These are phyloP conservation scores for Dendrophyllia cribrosa DNA, from an alignment of 64 coral and sea anemone species.

Conservation along the genomic window DNA sequence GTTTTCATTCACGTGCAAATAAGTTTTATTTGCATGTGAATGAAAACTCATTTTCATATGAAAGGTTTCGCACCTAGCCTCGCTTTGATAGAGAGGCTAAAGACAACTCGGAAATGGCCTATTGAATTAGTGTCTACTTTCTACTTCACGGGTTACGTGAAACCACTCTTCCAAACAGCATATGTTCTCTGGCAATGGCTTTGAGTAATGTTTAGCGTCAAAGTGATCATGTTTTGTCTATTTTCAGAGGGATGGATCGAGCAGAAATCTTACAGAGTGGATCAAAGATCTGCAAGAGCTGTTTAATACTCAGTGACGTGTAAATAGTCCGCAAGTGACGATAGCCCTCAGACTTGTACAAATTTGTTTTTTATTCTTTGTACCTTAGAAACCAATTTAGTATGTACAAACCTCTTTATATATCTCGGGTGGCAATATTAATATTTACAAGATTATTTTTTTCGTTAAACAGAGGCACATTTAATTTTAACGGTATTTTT, in stretches of 20 bases:
- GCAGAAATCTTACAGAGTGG: background rate
- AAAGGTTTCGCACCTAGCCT: too few relatives aligned
- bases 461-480: background rate
- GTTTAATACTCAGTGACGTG: background rate
- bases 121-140: too few relatives aligned
- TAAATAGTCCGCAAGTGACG: background rate
- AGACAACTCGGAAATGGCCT: too few relatives aligned
- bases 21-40: too few relatives aligned
- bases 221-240: background rate
- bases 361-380: background rate
- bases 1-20: too few relatives aligned
- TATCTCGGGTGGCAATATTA: conserved; percentile 17
- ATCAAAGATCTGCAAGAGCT: conserved; percentile 22
- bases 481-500: conserved; percentile 26
- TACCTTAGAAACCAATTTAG: background rate
- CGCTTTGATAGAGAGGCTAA: too few relatives aligned
- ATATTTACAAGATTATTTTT: conserved; percentile 43
- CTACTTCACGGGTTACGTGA: too few relatives aligned
- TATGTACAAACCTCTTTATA: conserved; percentile 39
- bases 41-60: too few relatives aligned
- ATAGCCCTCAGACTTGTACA: background rate
- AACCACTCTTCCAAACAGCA: too few relatives aligned
- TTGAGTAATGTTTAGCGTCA: too few relatives aligned
- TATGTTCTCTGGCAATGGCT: too few relatives aligned
- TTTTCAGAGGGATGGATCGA: background rate